Evolutionary conservation across 2,113 vertebrate genomes (phyloP).

Genomic region (Lagopus leucura): DNA sequence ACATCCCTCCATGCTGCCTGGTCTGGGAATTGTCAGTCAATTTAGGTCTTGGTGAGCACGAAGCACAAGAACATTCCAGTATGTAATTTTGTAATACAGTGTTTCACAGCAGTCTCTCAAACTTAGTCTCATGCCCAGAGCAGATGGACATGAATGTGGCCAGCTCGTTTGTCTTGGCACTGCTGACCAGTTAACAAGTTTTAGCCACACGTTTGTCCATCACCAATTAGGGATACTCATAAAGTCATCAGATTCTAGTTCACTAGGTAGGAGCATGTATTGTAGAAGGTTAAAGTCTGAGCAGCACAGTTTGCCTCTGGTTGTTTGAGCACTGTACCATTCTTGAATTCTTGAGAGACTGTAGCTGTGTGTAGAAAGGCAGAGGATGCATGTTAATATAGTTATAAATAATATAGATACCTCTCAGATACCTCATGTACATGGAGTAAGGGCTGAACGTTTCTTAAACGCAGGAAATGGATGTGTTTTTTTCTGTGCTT

Average conservation of each 20-base stretch:
- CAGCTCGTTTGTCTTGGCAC: neutral
- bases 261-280: neutral
- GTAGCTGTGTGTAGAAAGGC: neutral
- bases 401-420: neutral
- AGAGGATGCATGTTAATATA: neutral
- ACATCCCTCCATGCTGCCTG: neutral
- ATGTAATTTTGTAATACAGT: neutral
- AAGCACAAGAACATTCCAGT: neutral
- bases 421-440: rapidly evolving
- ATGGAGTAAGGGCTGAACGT: neutral
- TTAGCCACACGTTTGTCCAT: neutral
- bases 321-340: neutral
- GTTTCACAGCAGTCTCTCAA: neutral
- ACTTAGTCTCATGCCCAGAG: neutral
- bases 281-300: neutral
- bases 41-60: neutral
- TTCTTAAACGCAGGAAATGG: neutral
- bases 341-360: neutral
- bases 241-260: neutral
- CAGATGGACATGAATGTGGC: neutral
- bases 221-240: neutral
- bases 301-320: neutral
- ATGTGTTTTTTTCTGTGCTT: neutral
- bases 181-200: neutral
- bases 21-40: neutral